Evolutionary conservation across 2,113 vertebrate species (phyloP).

Genomic region (Ciconia boyciana): DNA sequence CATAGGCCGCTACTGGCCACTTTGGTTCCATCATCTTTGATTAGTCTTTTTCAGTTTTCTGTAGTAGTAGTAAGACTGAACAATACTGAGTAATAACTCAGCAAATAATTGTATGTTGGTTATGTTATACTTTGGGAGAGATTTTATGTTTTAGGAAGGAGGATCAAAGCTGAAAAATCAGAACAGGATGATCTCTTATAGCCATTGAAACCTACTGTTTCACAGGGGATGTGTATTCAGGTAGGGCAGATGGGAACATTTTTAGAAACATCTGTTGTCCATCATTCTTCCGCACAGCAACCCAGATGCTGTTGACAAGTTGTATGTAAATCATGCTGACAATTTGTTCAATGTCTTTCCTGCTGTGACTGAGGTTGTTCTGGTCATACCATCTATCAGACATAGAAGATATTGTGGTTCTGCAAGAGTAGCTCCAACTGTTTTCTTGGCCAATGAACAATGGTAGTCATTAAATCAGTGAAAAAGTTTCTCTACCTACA

Average conservation of each 20-base stretch:
- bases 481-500: constrained; percentile 7
- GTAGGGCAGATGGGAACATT: constrained; percentile 74
- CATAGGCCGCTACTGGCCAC: not conserved
- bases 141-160: not conserved
- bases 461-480: constrained; percentile 32
- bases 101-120: not conserved
- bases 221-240: constrained; percentile 48
- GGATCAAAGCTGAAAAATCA: constrained; percentile 35
- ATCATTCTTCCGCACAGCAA: constrained; percentile 74
- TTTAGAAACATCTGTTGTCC: constrained; percentile 77
- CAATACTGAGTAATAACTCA: not conserved
- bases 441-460: constrained; percentile 35
- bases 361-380: constrained; percentile 68
- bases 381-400: constrained; percentile 66
- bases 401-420: not conserved
- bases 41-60: not conserved
- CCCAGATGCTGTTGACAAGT: constrained; percentile 76
- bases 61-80: not conserved
- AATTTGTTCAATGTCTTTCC: constrained; percentile 75
- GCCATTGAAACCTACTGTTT: constrained; percentile 55
- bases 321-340: constrained; percentile 73
- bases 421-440: constrained; percentile 37
- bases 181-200: constrained; percentile 28
- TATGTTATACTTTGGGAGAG: not conserved
- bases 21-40: not conserved